These are phyloP conservation scores for Mormyrus hasselquistii DNA, from an alignment of 2,797 vertebrate genomes.

Conservation along the genomic window DNA sequence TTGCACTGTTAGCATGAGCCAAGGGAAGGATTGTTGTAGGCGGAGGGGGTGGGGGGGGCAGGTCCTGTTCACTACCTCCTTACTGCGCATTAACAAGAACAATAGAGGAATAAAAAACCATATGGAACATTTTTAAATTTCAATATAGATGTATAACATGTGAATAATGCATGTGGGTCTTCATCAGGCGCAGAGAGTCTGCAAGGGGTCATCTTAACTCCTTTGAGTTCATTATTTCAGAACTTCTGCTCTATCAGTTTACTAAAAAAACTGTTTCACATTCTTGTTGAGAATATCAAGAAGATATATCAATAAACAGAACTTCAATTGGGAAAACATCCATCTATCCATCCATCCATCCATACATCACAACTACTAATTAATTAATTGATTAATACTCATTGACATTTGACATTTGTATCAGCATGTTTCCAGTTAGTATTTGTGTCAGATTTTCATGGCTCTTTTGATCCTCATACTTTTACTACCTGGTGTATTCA, in stretches of 20 bases:
- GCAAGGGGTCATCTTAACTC: background rate
- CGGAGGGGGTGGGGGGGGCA: background rate
- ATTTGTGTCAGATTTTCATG: background rate
- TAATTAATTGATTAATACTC: background rate
- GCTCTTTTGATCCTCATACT: background rate
- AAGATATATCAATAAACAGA: background rate
- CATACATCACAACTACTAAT: background rate
- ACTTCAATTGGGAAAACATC: background rate
- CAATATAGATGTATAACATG: background rate
- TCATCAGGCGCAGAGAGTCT: background rate
- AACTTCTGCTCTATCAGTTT: background rate
- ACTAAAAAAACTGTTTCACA: background rate
- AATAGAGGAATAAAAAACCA: background rate
- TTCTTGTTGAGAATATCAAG: background rate
- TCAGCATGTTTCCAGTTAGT: background rate
- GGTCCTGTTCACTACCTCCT: background rate
- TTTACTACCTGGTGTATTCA: background rate
- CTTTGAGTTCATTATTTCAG: background rate
- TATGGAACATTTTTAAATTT: background rate
- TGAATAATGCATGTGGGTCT: background rate
- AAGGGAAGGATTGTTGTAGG: background rate
- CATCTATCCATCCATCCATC: background rate
- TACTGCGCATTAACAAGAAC: background rate
- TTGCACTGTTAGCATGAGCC: conserved; percentile 12
- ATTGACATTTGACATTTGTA: background rate